phyloP scores from a whole-genome alignment of 2,888 invertebrate species.

The Beris morrisii region DNA sequence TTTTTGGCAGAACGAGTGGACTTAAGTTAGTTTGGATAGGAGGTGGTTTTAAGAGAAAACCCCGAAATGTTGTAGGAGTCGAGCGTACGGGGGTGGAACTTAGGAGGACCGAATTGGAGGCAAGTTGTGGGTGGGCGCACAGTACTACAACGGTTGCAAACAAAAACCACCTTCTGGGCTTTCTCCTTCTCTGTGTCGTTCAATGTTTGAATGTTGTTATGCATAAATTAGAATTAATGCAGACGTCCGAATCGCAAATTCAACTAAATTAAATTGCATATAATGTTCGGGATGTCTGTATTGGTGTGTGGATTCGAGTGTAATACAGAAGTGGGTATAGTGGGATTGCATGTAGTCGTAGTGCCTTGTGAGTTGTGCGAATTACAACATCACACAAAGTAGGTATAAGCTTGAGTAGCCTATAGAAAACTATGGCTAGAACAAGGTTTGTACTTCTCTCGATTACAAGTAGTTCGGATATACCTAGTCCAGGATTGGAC shows the following conservation, averaged over 20 bases:
- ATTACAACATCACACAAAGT: neutral
- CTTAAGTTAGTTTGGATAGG: constrained; percentile 28
- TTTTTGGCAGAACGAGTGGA: constrained; percentile 20
- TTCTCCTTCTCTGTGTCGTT: constrained; percentile 41
- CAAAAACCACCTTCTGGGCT: constrained; percentile 34
- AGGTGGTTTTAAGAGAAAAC: constrained; percentile 35
- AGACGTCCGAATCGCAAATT: constrained; percentile 46
- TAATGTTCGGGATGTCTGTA: constrained; percentile 25
- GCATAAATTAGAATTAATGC: constrained; percentile 47
- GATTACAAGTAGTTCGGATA: constrained; percentile 6
- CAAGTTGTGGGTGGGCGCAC: neutral
- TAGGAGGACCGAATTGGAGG: neutral
- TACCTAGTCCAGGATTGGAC: neutral
- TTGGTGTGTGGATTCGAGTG: neutral
- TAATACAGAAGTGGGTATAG: neutral
- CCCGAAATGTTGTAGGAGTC: constrained; percentile 24
- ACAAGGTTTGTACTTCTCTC: neutral
- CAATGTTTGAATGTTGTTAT: constrained; percentile 47
- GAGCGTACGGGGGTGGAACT: constrained; percentile 6
- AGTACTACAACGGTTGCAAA: constrained; percentile 28
- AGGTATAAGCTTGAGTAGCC: no score
- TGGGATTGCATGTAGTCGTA: neutral
- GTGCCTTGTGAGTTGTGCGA: neutral
- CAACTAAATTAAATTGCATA: constrained; percentile 37
- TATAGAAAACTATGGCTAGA: no score